Evolutionary conservation across 2,888 invertebrate species (phyloP), one percentile per base, ranked within the genome.

Genomic region (Pollenia griseotomentosa): DNA sequence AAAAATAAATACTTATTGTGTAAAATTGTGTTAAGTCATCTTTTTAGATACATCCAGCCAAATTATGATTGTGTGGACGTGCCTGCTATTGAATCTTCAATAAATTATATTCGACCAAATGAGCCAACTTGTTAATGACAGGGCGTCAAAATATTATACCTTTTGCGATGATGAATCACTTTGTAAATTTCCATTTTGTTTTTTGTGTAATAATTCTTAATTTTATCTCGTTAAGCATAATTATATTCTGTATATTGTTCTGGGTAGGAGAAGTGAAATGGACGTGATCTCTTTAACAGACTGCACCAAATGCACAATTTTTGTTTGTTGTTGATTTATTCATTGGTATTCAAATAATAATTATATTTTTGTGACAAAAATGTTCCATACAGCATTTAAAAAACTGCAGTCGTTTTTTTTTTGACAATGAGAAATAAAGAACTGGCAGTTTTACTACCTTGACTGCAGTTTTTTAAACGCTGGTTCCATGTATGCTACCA

Each of bases 71-170:
- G 46, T 57, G 11, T 63, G 51, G 59, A 70, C 63, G 73, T 66
- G 68, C 16, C 23, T 48, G 77, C 53, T 23, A 46, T 73, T 59
- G 12, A 59, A 57, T 65, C 19, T 73, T 73, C 46, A n/a, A 65
- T 55, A 81, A 71, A 70, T 48, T 73, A 70, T 71, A 73, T 63
- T 74, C 63, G 40, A 57, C 78, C 68, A 87, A 84, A 87, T 87
- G 78, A 87, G 87, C 87, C 87, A 87, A 81, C 78, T 87, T 84
- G 68, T 78, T 82, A 81, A 87, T 87, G 84, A 84, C 87, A 84
- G 48, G 87, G 78, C 87, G 87, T 87, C 87, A 87, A 82, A 87
- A 87, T 87, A 87, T 87, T 87, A 74, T 55, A 83, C 68, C 59
- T 51, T 61, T 66, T 66, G 59, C 40, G 57, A 82, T 81, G 84